Percentiles rank a stretch among this genome's conserved stretches.
These are phyloP conservation scores for Cantharis rufa DNA, from an alignment of 2,888 invertebrate species.

Conservation along the genomic window DNA sequence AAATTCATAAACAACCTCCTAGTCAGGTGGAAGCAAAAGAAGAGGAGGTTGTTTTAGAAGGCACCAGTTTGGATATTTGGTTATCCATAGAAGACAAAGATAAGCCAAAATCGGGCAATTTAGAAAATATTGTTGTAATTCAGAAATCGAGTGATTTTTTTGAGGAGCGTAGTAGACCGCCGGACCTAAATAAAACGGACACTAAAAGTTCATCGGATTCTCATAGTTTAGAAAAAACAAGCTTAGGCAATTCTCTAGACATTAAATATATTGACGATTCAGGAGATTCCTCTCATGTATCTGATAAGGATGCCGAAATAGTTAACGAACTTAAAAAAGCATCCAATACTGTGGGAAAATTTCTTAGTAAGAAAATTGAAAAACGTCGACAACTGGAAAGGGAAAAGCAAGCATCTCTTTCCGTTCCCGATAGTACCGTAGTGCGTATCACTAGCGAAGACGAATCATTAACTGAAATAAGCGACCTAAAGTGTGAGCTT, in stretches of 20 bases:
- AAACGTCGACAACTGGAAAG: constrained; percentile 35
- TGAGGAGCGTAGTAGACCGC: constrained; percentile 52
- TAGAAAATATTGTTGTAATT: constrained; percentile 51
- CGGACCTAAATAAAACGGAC: constrained; percentile 51
- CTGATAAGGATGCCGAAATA: constrained; percentile 51
- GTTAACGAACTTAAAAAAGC: constrained; percentile 52
- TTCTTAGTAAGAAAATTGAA: constrained; percentile 49
- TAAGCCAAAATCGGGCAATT: constrained; percentile 46
- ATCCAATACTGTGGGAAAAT: constrained; percentile 49
- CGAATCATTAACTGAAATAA: constrained; percentile 70
- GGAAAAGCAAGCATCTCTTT: neutral
- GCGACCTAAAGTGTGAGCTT: constrained; percentile 60
- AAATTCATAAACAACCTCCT: constrained; percentile 55
- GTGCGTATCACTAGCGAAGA: constrained; percentile 65
- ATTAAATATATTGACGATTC: constrained; percentile 56
- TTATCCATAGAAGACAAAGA: constrained; percentile 52
- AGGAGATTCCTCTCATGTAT: constrained; percentile 53
- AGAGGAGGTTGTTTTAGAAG: constrained; percentile 50
- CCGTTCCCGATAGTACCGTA: constrained; percentile 33
- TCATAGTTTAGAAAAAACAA: constrained; percentile 50
- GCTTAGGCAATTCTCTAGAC: constrained; percentile 54
- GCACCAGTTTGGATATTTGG: constrained; percentile 57
- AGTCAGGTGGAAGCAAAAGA: constrained; percentile 32
- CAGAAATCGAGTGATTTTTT: constrained; percentile 55
- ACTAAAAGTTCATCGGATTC: constrained; percentile 54